Evolutionary conservation across 2,797 vertebrate genomes (phyloP).

Genomic region (Nannoperca australis): DNA sequence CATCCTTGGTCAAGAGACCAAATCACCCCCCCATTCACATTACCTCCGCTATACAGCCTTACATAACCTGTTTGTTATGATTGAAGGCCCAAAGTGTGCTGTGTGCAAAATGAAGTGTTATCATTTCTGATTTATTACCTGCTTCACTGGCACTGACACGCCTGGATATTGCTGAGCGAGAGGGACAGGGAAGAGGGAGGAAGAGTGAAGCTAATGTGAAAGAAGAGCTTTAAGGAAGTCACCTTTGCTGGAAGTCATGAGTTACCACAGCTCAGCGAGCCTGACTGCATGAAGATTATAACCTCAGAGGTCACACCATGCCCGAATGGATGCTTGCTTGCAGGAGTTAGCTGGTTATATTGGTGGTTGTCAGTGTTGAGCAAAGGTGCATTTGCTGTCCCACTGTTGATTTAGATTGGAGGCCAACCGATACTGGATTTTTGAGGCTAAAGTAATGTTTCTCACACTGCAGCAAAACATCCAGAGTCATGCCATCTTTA

Average conservation of each 20-base stretch:
- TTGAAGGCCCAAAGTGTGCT: conserved; percentile 39
- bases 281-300: conserved; percentile 38
- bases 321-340: background rate
- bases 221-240: conserved; percentile 53
- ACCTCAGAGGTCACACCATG: conserved; percentile 31
- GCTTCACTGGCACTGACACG: conserved; percentile 62
- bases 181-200: conserved; percentile 4
- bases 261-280: conserved; percentile 7
- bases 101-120: conserved; percentile 56
- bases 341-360: background rate
- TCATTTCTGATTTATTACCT: conserved; percentile 75
- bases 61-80: conserved; percentile 48
- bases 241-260: conserved; percentile 62
- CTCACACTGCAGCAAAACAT: conserved; percentile 59
- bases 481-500: conserved; percentile 49
- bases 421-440: background rate
- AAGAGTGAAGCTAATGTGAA: conserved; percentile 36
- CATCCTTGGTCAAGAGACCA: conserved; percentile 7
- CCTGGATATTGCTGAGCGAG: conserved; percentile 56
- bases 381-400: background rate
- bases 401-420: background rate
- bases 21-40: background rate
- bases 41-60: conserved; percentile 22
- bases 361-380: background rate
- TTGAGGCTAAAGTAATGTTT: conserved; percentile 18